Base-by-base conservation (phyloP, 2,797 vertebrate species). In the Megaceryle alcyon region DNA sequence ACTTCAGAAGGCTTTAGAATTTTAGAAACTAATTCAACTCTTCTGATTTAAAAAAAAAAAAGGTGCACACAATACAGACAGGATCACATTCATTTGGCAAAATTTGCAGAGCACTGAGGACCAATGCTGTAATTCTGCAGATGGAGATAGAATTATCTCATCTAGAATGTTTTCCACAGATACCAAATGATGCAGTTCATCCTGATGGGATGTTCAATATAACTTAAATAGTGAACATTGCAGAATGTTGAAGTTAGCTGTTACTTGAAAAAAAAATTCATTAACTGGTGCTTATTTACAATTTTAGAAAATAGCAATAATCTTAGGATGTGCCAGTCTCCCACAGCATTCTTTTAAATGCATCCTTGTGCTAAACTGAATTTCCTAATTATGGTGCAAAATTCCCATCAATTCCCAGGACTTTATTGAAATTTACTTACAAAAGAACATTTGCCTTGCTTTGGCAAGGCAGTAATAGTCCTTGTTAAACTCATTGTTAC, bases 71-170 rank as follows among this genome's bases (percentile, higher is more conserved):
- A n/a, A 20, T 76, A 70, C 28, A 96, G 81, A 70, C 28, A 96
- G 81, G 88, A 94, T 95, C 46, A 90, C 78, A 82, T 71, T 96
- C 25, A 56, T 94, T 92, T 68, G 51, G 78, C 86, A 91, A 91
- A 93, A 95, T 88, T 77, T 86, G 23, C 80, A 88, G 64, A 96
- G 80, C 23, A 26, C 28, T 35, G 48, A 86, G 43, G 53, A 80
- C 15, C 17, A 21, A 13, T 77, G 43, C 18, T 87, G 35, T 83
- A 77, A 68, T 59, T 33, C 46, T 87, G 56, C n/a, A 73, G 65
- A 18, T 43, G 26, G 8, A 51, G 41, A n/a, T 63, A 35, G 31
- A 66, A 53, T 82, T 48, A 64, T 14, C 68, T 25, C 22, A 49
- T 76, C 28, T 94, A 25, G 49, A 86, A 77, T 57, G 9, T 35